Percentiles rank a stretch among this genome's conserved stretches.
Conservation (phyloP, 2,113 vertebrate genomes). For the Gymnarchus niloticus region DNA sequence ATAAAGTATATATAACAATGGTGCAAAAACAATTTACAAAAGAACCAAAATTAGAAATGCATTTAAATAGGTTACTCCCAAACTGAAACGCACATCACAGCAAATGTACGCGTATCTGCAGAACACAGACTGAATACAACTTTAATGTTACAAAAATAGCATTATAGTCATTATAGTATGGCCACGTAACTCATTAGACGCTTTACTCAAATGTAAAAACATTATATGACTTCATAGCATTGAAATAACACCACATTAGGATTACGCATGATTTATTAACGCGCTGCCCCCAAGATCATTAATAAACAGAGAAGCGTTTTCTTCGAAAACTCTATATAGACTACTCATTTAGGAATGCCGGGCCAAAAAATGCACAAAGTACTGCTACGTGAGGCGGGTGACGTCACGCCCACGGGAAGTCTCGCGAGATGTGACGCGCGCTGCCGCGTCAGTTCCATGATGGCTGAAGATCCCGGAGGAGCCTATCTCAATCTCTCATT, state of each 20-base stretch:
- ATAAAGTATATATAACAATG: too few relatives aligned
- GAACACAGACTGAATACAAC: background rate
- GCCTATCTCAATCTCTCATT: constrained; percentile 57
- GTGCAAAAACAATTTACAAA: too few relatives aligned
- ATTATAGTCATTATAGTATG: background rate
- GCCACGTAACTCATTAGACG: background rate
- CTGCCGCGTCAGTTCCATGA: constrained; percentile 66
- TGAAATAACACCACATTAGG: too few relatives aligned
- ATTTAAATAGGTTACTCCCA: too few relatives aligned
- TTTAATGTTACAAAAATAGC: background rate
- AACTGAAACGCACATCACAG: too few relatives aligned
- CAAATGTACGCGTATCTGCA: too few relatives aligned
- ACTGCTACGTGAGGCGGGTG: too few relatives aligned
- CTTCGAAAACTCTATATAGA: background rate
- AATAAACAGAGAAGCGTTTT: background rate
- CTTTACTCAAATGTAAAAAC: background rate
- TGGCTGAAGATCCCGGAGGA: constrained; percentile 76
- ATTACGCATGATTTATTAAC: background rate
- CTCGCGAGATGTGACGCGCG: constrained; percentile 18
- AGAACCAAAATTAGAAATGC: too few relatives aligned
- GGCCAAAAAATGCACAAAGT: too few relatives aligned
- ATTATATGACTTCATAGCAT: too few relatives aligned
- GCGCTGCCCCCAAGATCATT: background rate
- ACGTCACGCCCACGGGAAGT: constrained; percentile 16
- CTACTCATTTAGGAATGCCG: too few relatives aligned